Evolutionary conservation across 1,140 invertebrate species (phyloP).

Genomic region (Rhysida immarginata): DNA sequence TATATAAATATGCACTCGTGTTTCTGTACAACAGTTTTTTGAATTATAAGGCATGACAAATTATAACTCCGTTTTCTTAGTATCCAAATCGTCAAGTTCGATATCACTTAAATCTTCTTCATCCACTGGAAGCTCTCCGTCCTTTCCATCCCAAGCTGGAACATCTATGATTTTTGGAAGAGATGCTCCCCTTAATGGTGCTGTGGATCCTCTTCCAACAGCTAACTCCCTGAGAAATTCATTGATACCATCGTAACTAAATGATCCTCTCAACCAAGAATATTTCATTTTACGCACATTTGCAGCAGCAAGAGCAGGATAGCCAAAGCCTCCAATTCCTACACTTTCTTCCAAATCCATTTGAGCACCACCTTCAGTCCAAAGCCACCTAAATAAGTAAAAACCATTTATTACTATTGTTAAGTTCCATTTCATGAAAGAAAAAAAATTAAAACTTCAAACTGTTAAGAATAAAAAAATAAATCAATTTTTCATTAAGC

Average conservation of each 20-base stretch:
- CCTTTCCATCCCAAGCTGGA: slow-evolving; percentile 92
- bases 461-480: not conserved
- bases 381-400: slow-evolving; percentile 67
- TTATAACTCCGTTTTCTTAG: slow-evolving; percentile 53
- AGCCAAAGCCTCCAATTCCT: slow-evolving; percentile 84
- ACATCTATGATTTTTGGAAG: slow-evolving; percentile 58
- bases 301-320: slow-evolving; percentile 87
- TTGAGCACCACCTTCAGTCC: slow-evolving; percentile 82
- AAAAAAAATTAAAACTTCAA: not conserved
- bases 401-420: slow-evolving; percentile 15
- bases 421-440: too few species aligned
- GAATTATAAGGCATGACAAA: too few species aligned
- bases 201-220: slow-evolving; percentile 83
- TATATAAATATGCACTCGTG: too few species aligned
- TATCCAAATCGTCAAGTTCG: slow-evolving; percentile 57
- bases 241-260: slow-evolving; percentile 83
- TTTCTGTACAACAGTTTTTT: too few species aligned
- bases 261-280: slow-evolving; percentile 81
- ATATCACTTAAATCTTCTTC: slow-evolving; percentile 89
- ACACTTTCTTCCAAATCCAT: slow-evolving; percentile 66
- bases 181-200: slow-evolving; percentile 66
- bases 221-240: slow-evolving; percentile 88
- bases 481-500: not conserved
- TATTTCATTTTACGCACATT: slow-evolving; percentile 96
- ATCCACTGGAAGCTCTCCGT: slow-evolving; percentile 71